Evolutionary conservation across 2,797 vertebrate species (phyloP).

Genomic region (Phylloscopus collybita): DNA sequence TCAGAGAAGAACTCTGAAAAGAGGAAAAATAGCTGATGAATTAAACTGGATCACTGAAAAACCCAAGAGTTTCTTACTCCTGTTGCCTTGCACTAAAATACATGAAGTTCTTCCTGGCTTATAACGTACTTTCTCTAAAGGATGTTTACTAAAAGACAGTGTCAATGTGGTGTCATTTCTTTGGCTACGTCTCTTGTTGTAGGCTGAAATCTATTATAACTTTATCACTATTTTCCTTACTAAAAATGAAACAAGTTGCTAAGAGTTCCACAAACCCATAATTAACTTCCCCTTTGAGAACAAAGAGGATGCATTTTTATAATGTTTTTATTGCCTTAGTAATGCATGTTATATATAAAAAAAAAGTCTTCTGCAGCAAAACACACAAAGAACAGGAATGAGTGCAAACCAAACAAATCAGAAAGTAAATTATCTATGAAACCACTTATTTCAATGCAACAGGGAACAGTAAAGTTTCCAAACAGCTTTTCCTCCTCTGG

Average conservation of each 20-base stretch:
- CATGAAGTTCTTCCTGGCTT: background rate
- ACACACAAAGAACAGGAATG: background rate
- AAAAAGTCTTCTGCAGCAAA: background rate
- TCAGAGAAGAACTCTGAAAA: background rate
- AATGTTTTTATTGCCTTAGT: constrained; percentile 28
- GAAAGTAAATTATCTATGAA: constrained; percentile 36
- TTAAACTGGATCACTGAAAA: background rate
- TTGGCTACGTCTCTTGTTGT: background rate
- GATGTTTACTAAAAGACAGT: background rate
- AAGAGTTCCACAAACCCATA: background rate
- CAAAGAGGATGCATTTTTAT: background rate
- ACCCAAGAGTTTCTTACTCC: background rate
- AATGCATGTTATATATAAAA: background rate
- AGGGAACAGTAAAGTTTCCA: background rate
- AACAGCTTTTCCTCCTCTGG: background rate
- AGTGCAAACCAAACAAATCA: constrained; percentile 16
- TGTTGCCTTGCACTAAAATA: background rate
- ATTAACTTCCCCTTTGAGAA: background rate
- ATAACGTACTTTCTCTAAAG: background rate
- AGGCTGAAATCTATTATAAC: background rate
- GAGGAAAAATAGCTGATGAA: background rate
- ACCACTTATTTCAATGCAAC: background rate
- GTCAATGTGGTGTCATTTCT: background rate
- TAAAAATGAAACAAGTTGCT: background rate
- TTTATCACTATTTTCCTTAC: background rate